Evolutionary conservation across 2,888 invertebrate genomes (phyloP), one percentile per base, ranked within the genome.

Genomic region (Ochropacha duplaris): DNA sequence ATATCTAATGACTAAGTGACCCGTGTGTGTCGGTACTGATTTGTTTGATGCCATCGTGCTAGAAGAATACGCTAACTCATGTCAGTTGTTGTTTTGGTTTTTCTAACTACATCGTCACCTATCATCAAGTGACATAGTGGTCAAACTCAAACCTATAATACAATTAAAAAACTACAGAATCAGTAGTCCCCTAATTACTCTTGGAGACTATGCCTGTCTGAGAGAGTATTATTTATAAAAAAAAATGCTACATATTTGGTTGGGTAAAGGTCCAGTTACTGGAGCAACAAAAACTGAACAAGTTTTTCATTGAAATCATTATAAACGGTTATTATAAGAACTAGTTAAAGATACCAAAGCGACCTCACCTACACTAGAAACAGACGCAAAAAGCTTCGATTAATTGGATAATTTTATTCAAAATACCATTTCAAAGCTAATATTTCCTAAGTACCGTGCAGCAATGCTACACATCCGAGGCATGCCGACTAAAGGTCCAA

Each of bases 401-500:
- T 31, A 52, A 52, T 4, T 12, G 4, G 31, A 16, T 5, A 3
- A 34, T 51, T 22, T 52, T 52, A 34, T 52, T 52, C 19, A 22
- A 34, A 28, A 52, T 52, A 34, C 52, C 14, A 52, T 31, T 52
- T 22, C 31, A 22, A 52, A 31, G 52, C 39, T 56, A 51, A 57
- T 54, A 54, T 50, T 49, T 36, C 50, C 54, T 54, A 26, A 36
- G 44, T 19, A 50, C 22, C 39, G 49, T 28, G 55, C 16, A 49
- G 26, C 49, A 44, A 68, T 60, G 61, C 61, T 34, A 60, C 64
- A 60, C 61, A 68, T 66, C 64, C 64, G 58, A 54, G 58, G 62
- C 64, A 55, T 57, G 64, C 26, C 36, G 49, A 57, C 68, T 68
- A 70, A 71, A 72, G 74, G 63, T 58, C 56, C 61, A 61, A 61